Evolutionary conservation across 2,888 invertebrate species (phyloP).

Genomic region (Latheticus oryzae): DNA sequence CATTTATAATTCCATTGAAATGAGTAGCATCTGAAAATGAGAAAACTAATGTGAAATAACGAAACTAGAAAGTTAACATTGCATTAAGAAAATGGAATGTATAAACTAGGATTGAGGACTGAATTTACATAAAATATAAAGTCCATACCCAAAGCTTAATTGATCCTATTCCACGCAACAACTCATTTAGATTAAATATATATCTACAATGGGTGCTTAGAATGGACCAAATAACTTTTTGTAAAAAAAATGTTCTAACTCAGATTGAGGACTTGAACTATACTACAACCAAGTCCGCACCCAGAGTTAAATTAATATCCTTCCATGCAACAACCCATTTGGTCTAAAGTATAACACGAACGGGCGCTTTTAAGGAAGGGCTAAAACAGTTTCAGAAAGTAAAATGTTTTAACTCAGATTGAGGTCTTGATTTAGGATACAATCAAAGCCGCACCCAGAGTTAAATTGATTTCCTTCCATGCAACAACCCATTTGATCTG

Average conservation of each 20-base stretch:
- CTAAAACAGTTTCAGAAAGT: too few species aligned
- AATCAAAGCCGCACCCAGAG: conserved; percentile 34
- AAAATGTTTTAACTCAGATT: conserved; percentile 31
- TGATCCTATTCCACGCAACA: too few species aligned
- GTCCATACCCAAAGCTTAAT: too few species aligned
- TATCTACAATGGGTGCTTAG: too few species aligned
- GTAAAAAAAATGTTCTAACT: conserved; percentile 21
- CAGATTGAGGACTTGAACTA: conserved; percentile 30
- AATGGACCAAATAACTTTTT: background rate
- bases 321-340: conserved; percentile 35
- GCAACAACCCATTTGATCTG: conserved; percentile 32
- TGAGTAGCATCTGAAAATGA: conserved; percentile 46
- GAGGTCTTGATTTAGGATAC: conserved; percentile 10
- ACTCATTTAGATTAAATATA: too few species aligned
- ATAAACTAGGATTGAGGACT: too few species aligned
- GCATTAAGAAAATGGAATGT: conserved; percentile 13
- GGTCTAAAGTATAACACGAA: conserved; percentile 16
- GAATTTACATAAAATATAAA: too few species aligned
- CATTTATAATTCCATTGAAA: conserved; percentile 61
- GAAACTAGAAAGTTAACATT: conserved; percentile 31
- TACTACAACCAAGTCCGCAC: conserved; percentile 28
- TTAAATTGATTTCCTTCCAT: conserved; percentile 37
- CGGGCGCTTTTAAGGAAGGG: conserved; percentile 35
- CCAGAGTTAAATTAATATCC: conserved; percentile 36
- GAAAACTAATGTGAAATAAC: too few species aligned